Evolutionary conservation across 2,113 vertebrate genomes (phyloP).

Genomic region (Trochalopteron elliotii): DNA sequence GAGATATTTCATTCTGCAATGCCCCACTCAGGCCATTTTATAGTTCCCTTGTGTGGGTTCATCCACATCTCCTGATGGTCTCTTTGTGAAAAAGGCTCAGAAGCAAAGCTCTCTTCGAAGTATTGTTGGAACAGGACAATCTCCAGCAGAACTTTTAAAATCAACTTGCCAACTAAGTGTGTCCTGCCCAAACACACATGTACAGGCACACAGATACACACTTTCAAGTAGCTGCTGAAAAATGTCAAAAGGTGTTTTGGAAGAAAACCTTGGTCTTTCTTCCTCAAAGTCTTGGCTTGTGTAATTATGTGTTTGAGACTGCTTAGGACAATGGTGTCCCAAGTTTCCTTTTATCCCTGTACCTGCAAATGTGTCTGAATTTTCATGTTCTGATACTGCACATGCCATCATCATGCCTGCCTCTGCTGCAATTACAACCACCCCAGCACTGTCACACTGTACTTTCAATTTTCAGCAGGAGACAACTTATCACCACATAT

Average conservation of each 20-base stretch:
- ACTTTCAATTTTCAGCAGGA: not conserved
- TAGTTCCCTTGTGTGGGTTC: accelerated
- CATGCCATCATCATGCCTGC: accelerated
- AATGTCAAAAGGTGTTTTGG: not conserved
- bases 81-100: not conserved
- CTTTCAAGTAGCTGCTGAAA: not conserved
- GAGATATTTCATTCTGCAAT: not conserved
- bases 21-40: accelerated
- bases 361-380: not conserved
- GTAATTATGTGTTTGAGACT: not conserved
- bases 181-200: not conserved
- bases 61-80: not conserved
- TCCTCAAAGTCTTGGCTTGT: not conserved
- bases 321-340: not conserved
- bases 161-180: not conserved
- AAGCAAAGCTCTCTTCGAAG: not conserved
- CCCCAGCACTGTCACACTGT: not conserved
- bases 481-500: not conserved
- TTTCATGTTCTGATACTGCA: not conserved
- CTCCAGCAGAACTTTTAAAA: not conserved
- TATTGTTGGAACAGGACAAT: not conserved
- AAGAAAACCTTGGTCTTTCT: not conserved
- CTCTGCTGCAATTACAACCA: not conserved
- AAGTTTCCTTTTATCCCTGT: not conserved
- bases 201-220: not conserved